These are phyloP conservation scores for Huso huso DNA, from an alignment of 2,797 vertebrate genomes.

Conservation along the genomic window DNA sequence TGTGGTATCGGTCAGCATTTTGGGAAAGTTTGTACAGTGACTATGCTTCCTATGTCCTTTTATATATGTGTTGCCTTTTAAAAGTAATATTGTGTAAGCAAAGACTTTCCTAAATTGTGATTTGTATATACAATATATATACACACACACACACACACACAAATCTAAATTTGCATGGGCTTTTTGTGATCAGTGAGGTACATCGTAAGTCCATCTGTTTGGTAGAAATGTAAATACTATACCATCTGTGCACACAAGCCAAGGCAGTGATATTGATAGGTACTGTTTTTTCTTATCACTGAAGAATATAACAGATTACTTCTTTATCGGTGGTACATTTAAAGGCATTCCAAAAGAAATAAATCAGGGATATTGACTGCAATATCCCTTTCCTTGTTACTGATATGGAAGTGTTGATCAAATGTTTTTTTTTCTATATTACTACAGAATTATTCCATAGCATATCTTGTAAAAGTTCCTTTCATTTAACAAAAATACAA, in stretches of 20 bases:
- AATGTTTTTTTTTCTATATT: too few species aligned
- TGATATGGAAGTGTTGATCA: too few species aligned
- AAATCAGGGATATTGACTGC: background rate
- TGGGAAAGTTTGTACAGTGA: too few species aligned
- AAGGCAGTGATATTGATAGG: slow-evolving; percentile 76
- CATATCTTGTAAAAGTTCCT: too few species aligned
- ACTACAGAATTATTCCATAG: too few species aligned
- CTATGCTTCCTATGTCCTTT: too few species aligned
- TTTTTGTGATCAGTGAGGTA: slow-evolving; percentile 64
- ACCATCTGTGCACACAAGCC: slow-evolving; percentile 79
- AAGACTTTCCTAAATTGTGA: background rate
- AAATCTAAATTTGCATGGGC: slow-evolving; percentile 26
- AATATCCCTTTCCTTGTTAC: too few species aligned
- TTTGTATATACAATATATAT: slow-evolving; percentile 15
- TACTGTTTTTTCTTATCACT: slow-evolving; percentile 58
- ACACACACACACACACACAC: too few species aligned
- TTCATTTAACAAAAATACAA: too few species aligned
- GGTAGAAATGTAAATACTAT: slow-evolving; percentile 74
- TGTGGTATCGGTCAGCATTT: too few species aligned
- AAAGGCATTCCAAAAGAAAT: slow-evolving; percentile 1
- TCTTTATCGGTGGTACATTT: slow-evolving; percentile 21
- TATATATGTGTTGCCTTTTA: too few species aligned
- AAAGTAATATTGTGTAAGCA: too few species aligned
- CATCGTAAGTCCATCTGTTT: slow-evolving; percentile 75
- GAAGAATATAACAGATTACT: slow-evolving; percentile 24